Percentiles rank a stretch among this genome's conserved stretches.
These are phyloP conservation scores for Dromaius novaehollandiae DNA, from an alignment of 2,113 vertebrate species.

Conservation along the genomic window DNA sequence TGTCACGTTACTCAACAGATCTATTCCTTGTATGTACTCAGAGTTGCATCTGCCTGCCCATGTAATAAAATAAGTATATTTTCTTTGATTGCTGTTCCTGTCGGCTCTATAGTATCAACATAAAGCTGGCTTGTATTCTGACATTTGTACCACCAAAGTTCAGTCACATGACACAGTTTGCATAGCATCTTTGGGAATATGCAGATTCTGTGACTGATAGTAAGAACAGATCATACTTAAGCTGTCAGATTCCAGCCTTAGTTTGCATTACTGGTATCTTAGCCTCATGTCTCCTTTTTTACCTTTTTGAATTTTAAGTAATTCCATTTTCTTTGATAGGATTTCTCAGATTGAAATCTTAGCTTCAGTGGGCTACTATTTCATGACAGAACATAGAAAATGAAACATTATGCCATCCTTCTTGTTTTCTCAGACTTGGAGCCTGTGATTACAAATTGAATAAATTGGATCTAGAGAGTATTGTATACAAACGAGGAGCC, in stretches of 20 bases:
- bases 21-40: not conserved
- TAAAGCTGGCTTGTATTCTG: not conserved
- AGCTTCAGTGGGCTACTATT: not conserved
- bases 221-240: not conserved
- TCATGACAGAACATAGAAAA: not conserved
- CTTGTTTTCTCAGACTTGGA: not conserved
- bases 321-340: not conserved
- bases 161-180: not conserved
- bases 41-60: not conserved
- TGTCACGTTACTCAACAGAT: constrained; percentile 50
- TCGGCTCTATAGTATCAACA: not conserved
- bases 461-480: not conserved
- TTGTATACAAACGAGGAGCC: not conserved
- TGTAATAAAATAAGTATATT: not conserved
- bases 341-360: not conserved
- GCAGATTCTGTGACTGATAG: not conserved
- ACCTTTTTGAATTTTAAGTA: not conserved
- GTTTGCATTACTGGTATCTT: not conserved
- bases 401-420: not conserved
- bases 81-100: not conserved
- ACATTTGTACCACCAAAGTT: not conserved
- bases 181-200: not conserved
- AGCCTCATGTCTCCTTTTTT: not conserved
- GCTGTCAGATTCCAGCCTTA: not conserved
- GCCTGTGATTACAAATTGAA: not conserved